Conservation (phyloP, 2,888 invertebrate species). For the Eupithecia subfuscata region DNA sequence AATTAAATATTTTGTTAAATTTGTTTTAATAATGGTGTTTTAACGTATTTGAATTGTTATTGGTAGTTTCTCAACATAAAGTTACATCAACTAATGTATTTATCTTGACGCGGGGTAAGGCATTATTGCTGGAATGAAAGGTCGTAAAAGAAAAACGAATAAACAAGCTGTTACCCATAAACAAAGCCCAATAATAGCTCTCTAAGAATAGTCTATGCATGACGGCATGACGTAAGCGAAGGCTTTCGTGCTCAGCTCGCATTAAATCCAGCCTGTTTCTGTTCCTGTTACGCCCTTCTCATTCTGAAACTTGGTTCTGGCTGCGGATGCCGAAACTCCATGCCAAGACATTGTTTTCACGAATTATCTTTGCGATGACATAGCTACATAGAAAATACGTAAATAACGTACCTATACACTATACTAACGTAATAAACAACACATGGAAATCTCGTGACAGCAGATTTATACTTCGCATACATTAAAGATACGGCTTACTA, state of each 20-base stretch:
- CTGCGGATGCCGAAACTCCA: conserved; percentile 49
- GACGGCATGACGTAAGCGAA: conserved; percentile 34
- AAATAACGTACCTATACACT: background rate
- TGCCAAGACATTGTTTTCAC: conserved; percentile 57
- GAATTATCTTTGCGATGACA: conserved; percentile 49
- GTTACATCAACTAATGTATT: background rate
- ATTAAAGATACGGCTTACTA: conserved; percentile 4
- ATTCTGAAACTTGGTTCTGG: conserved; percentile 62
- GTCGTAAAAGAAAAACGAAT: conserved; percentile 13
- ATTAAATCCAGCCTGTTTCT: conserved; percentile 50
- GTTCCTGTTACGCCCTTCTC: conserved; percentile 50
- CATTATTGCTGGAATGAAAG: conserved; percentile 5
- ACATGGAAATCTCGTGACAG: background rate
- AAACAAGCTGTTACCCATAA: conserved; percentile 21
- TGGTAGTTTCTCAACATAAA: background rate
- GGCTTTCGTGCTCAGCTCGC: conserved; percentile 47
- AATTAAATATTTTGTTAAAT: background rate
- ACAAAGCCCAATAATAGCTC: conserved; percentile 12
- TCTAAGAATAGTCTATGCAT: conserved; percentile 34
- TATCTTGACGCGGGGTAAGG: background rate
- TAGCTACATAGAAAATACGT: background rate
- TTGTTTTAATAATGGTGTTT: background rate
- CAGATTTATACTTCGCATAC: background rate
- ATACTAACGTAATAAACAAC: background rate
- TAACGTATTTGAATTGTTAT: background rate